Evolutionary conservation across 35 echinoderm and acorn worm species (phyloP).

Genomic region (Ophioderma brevispina): DNA sequence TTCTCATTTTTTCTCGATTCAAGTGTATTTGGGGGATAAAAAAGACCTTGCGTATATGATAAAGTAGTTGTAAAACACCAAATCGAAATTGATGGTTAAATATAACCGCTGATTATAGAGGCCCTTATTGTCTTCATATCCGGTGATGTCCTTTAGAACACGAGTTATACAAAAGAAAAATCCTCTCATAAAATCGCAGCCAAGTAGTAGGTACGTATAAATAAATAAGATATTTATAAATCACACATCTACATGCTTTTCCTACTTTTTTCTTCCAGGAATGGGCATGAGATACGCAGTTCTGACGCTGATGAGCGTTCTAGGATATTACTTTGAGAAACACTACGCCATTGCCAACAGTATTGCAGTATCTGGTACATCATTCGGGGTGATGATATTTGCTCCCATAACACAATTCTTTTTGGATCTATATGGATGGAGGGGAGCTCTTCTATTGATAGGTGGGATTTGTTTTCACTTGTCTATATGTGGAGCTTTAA

Average conservation of each 20-base stretch:
- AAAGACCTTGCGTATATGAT: no score
- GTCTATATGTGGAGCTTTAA: not conserved
- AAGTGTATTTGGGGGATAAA: no score
- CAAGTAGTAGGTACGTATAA: no score
- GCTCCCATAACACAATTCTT: conserved; percentile 42
- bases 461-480: not conserved
- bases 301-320: conserved; percentile 19
- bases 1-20: no score
- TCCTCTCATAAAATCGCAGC: no score
- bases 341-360: conserved; percentile 48
- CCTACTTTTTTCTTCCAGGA: conserved; percentile 16
- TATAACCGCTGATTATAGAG: no score
- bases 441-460: conserved; percentile 41
- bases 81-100: no score
- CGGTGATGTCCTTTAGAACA: no score
- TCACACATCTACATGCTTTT: not conserved
- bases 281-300: conserved; percentile 28
- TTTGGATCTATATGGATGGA: conserved; percentile 45
- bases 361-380: conserved; percentile 44
- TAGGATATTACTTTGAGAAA: conserved; percentile 50
- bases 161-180: no score
- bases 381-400: conserved; percentile 45
- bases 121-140: no score
- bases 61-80: no score
- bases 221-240: no score